Percentiles rank a stretch among this genome's conserved stretches.
Evolutionary conservation across 2,888 invertebrate species (phyloP).

Genomic region (Agriotes lineatus): DNA sequence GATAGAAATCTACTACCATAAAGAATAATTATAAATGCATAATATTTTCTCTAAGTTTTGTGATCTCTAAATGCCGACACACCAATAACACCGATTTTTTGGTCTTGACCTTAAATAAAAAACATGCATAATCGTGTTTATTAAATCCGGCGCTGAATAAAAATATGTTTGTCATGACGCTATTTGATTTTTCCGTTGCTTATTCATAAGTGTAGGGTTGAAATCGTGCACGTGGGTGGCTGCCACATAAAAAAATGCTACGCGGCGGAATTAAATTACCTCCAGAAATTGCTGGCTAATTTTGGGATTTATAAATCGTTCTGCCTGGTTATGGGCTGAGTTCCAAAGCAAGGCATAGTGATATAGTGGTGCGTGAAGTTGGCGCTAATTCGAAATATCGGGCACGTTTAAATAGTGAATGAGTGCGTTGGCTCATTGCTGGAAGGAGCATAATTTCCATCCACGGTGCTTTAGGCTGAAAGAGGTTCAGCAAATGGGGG

Average conservation of each 20-base stretch:
- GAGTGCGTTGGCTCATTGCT: conserved; percentile 22
- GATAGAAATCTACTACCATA: no score
- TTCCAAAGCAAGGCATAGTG: conserved; percentile 23
- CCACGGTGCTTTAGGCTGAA: conserved; percentile 28
- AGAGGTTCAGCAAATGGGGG: conserved; percentile 41
- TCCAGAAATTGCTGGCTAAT: conserved; percentile 15
- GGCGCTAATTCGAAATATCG: conserved; percentile 30
- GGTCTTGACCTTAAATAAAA: no score
- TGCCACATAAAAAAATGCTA: conserved; percentile 5
- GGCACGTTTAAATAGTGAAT: conserved; percentile 31
- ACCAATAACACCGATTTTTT: no score
- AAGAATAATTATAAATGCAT: no score
- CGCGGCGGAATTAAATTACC: conserved; percentile 14
- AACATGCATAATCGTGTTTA: no score
- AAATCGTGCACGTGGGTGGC: not conserved
- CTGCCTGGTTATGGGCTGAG: not conserved
- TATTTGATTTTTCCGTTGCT: conserved; percentile 3
- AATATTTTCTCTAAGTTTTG: no score
- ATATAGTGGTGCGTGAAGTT: conserved; percentile 24
- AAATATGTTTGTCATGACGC: conserved; percentile 1
- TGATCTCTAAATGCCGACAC: no score
- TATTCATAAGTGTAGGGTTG: conserved; percentile 12
- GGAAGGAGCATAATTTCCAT: conserved; percentile 28
- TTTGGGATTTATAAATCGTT: conserved; percentile 14
- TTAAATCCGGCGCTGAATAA: no score